phyloP scores from a whole-genome alignment of 2,113 vertebrate genomes.

The Cisticola juncidis region DNA sequence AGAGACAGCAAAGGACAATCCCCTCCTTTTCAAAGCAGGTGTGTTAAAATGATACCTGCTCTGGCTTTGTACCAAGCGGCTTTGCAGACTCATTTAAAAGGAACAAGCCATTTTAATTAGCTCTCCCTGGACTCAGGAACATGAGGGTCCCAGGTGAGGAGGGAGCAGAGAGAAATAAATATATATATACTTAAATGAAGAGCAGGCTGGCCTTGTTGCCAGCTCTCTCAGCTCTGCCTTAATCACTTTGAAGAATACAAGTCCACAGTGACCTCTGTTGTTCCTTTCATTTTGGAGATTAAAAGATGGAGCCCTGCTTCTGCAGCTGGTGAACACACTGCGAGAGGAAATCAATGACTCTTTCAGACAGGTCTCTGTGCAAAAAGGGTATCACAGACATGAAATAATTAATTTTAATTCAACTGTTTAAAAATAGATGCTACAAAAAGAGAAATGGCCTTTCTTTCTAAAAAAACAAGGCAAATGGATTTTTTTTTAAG shows the following conservation, averaged over 20 bases:
- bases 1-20: not conserved
- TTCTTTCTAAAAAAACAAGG: not conserved
- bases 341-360: not conserved
- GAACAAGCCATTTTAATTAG: slow-evolving; percentile 48
- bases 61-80: not conserved
- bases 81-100: not conserved
- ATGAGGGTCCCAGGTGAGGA: not conserved
- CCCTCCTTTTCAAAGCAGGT: not conserved
- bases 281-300: slow-evolving; percentile 48
- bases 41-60: not conserved
- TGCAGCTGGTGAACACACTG: not conserved
- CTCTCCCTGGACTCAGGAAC: slow-evolving; percentile 14
- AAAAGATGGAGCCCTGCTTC: not conserved
- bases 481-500: not conserved
- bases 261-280: slow-evolving; percentile 59
- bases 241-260: slow-evolving; percentile 23
- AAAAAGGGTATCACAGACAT: not conserved
- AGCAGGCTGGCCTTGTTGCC: not conserved
- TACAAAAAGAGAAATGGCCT: not conserved
- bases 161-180: slow-evolving; percentile 11
- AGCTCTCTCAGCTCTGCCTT: not conserved
- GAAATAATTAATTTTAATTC: slow-evolving; percentile 28
- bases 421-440: not conserved
- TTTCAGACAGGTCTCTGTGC: not conserved
- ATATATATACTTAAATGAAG: slow-evolving; percentile 23